Base-by-base conservation (phyloP, 92 coral and sea anemone species). In the Pocillopora grandis region DNA sequence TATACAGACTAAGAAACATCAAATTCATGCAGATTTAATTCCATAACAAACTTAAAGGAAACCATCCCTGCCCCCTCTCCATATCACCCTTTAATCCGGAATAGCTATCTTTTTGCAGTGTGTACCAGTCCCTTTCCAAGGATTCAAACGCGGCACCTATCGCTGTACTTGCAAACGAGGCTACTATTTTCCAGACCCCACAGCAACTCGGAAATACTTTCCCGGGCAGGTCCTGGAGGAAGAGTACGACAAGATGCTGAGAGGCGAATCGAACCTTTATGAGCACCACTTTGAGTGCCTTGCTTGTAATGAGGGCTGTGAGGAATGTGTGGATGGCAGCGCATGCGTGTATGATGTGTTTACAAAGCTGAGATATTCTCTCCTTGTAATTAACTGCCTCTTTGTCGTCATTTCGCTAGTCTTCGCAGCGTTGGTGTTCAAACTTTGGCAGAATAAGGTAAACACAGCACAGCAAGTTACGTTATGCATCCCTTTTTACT, bases 131-230 rank as follows among this genome's bases (percentile, higher is more conserved):
- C 91, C 89, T 12, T 62, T 85, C 18, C 91, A 90, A 61, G 98
- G 98, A n/a, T 96, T 96, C 87, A 94, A 86, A 80, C 90, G 95
- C 37, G 98, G 98, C 18, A 94, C 90, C 87, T 96, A 96, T 88
- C 88, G 69, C n/a, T 96, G 99, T 78, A 89, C 78, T 18, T 96
- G 99, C 78, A 92, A 90, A 57, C 84, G 84, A 64, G 99, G 99
- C 7, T 96, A 31, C 66, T 96, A 94, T 79, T 92, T 85, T 80
- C 94, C 99, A 11, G 56, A 84, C 20, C 57, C 84, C 19, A 57
- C 71, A 85, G 87, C 31, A 20, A 66, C 60, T 42, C 59, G 15
- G 17, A 92, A 92, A 75, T 83, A 77, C 10, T 96, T 96, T 88
- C 84, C 89, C 27, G 99, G 99, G 64, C 77, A 88, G 60, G 82